A percentile compares a stretch with the other conserved stretches of the same genome.
Conservation (phyloP, 2,797 vertebrate species). For the Betta splendens region DNA sequence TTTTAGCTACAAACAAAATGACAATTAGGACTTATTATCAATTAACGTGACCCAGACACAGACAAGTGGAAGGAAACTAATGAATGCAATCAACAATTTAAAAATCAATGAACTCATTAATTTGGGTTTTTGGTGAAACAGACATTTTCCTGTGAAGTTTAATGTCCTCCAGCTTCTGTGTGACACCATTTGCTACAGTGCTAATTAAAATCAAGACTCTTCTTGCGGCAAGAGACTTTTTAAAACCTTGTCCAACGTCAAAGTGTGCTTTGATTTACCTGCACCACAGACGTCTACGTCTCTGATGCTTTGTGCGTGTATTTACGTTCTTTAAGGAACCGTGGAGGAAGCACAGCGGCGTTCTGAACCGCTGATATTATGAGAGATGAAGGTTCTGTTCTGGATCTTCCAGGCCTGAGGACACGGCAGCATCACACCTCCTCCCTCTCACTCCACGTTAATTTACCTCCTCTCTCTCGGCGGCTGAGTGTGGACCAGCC, state of each 20-base stretch:
- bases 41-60: not conserved
- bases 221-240: too few relatives aligned
- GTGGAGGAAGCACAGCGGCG: conserved; percentile 1
- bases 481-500: not conserved
- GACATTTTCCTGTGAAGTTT: too few relatives aligned
- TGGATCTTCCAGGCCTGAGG: conserved; percentile 36
- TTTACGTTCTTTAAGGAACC: too few relatives aligned
- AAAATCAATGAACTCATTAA: not conserved
- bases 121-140: too few relatives aligned
- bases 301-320: too few relatives aligned
- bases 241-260: too few relatives aligned
- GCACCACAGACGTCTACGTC: too few relatives aligned
- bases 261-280: too few relatives aligned
- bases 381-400: conserved; percentile 34
- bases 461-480: conserved; percentile 11
- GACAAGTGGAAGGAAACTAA: not conserved
- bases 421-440: conserved; percentile 28
- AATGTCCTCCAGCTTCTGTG: too few relatives aligned
- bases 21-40: not conserved
- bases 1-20: too few relatives aligned
- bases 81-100: not conserved
- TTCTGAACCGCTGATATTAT: conserved; percentile 32
- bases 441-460: conserved; percentile 17
- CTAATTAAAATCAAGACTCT: too few relatives aligned
- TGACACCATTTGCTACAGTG: too few relatives aligned